Evolutionary conservation across 2,797 vertebrate species (phyloP), one percentile per base, ranked within the genome.

Genomic region (Sebastolobus alascanus): DNA sequence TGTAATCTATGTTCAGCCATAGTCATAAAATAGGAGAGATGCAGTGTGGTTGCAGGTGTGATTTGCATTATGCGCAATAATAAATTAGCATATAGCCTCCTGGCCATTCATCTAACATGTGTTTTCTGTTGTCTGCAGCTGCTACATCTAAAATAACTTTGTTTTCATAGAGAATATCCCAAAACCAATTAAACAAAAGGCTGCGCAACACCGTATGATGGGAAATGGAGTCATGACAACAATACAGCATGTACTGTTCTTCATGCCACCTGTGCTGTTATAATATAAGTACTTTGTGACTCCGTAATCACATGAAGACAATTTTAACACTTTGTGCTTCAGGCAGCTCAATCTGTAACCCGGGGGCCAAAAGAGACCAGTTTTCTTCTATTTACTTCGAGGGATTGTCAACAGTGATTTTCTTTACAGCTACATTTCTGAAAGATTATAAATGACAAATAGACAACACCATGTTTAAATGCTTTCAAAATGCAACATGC

Each of bases 281-380:
- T 16, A 27, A 27, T 65, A 8, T 8, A 58, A 43, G 33, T 61
- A 67, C 27, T 12, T 40, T 56, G 25, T 38, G 64, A 69, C 18
- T 55, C 25, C 37, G 65, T 68, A 56, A 64, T 75, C 56, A 10
- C 59, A 75, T 68, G 33, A 11, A 46, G 22, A 64, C 10, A 61
- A 18, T 68, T 37, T 80, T 6, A 71, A 33, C 29, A 25, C 10
- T 74, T 37, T 20, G 10, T 61, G 37, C 27, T 56, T n/a, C 40
- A 38, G 59, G 46, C 10, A 29, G 20, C 8, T 63, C 22, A 12
- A 14, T 61, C 20, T 77, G 10, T 46, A 16, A 16, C 54, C 59
- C 9, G 2, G 6, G 18, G 31, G 3, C 33, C 56, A 22, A 20
- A 59, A 22, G 11, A 64, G 25, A 55, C 1, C 1, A 8, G 6